Evolutionary conservation across 2,113 vertebrate genomes (phyloP), one percentile per base, ranked within the genome.

Genomic region (Lamprotornis superbus): DNA sequence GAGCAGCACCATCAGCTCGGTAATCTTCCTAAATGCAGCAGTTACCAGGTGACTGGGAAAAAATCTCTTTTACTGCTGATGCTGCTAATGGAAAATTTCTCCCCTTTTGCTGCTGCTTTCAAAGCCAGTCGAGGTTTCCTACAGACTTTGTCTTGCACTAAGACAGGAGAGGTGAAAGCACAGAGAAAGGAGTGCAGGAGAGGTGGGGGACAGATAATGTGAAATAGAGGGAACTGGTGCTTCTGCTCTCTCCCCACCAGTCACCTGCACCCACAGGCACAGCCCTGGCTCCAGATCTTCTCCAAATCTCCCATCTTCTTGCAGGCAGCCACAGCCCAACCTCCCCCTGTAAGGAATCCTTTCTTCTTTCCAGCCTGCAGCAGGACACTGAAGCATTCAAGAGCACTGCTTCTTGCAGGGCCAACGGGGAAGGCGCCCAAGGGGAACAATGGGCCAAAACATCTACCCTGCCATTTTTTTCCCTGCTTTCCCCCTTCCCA

Each of bases 61-160:
- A 92, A 97, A 97, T 98, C 95, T 97, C 94, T 96, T 94, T 94
- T 96, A 97, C 97, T 97, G 97, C 97, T 98, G 97, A 97, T 98
- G 97, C 90, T 96, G 96, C 97, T 97, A 97, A 98, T 97, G 97
- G 98, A 98, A 98, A 97, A 95, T 93, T 97, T 97, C 97, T 97
- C 96, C 96, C 95, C 79, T 97, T 97, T 95, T 22, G 74, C 93
- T 75, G 96, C 94, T 93, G 93, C 96, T 95, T 96, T 94, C 96
- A 97, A 93, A 97, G 94, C 95, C 96, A 67, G 87, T 74, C 53
- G 31, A 30, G 70, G 93, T 94, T 97, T 97, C 76, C 63, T 37
- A 76, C 89, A 94, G 97, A 87, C 82, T 94, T 94, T 47, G 55
- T 78, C 77, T 85, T 50, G 68, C 37, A 39, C 30, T 0, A 30